Base-by-base conservation (phyloP, 2,113 vertebrate genomes). In the Zosterops borbonicus region DNA sequence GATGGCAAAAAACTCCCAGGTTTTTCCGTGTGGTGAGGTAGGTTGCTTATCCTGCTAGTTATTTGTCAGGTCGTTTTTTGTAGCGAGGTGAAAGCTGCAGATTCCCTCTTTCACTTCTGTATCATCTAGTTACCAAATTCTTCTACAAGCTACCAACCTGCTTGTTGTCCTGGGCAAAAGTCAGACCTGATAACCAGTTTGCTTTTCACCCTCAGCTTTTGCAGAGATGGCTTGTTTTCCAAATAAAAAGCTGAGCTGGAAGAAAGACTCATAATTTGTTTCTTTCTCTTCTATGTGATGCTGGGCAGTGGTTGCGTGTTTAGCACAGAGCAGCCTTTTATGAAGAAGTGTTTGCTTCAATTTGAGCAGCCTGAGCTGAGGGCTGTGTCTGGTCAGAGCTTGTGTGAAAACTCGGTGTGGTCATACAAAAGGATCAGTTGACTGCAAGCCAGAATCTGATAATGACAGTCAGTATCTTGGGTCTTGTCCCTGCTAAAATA, bases 371-470 rank as follows among this genome's bases (percentile, higher is more conserved):
- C 87, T 70, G 79, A 69, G 64, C 4, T 3, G 35, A 28, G 64
- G 39, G 35, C 47, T 85, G 49, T 41, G 70, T 16, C 60, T 3
- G 4, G 39, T 28, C 49, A 60, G 68, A 58, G 35, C 13, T 88
- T 0, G 0, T 47, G 82, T 0, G 1, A 73, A 59, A 80, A 15
- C 68, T 59, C 0, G 1, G 39, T 55, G 70, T 74, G 60, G 42
- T 46, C 46, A 29, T 50, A 75, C 41, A 80, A 60, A 79, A 21
- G 41, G 25, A 67, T 89, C 49, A 65, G 29, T 35, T 86, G 64
- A 50, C 42, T 86, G 62, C 44, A 37, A 87, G 35, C n/a, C 70
- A 77, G 59, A 91, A 62, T 50, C 59, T 15, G 16, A 52, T 63
- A 78, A 53, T 65, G 27, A 9, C 62, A 60, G 37, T 35, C 1